Evolutionary conservation across 2,888 invertebrate species (phyloP).

Genomic region (Eupithecia dodoneata): DNA sequence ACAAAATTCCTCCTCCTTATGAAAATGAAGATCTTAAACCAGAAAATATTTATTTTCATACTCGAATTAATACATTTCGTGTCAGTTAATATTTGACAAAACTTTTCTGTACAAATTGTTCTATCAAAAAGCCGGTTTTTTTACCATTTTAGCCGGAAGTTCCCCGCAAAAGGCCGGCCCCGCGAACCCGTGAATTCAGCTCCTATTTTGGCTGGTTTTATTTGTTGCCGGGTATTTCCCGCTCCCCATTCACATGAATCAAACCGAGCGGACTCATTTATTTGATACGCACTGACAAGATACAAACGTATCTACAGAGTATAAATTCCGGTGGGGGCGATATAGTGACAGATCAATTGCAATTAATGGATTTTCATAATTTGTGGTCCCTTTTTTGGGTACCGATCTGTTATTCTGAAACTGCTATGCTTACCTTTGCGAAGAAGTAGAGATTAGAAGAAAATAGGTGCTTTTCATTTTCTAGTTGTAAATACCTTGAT

Average conservation of each 20-base stretch:
- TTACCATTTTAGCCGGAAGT: not conserved
- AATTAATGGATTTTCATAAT: constrained; percentile 35
- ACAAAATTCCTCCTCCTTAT: too few relatives aligned
- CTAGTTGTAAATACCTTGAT: not conserved
- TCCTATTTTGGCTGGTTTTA: constrained; percentile 68
- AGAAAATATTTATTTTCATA: not conserved
- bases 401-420: not conserved
- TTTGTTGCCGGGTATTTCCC: constrained; percentile 75
- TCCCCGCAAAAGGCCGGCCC: constrained; percentile 6
- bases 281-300: constrained; percentile 74
- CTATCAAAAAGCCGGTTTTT: constrained; percentile 5
- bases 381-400: constrained; percentile 11
- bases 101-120: not conserved
- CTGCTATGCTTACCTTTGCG: not conserved
- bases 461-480: not conserved
- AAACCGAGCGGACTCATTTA: constrained; percentile 80
- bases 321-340: constrained; percentile 50
- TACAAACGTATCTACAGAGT: constrained; percentile 58
- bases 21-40: too few relatives aligned
- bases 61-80: not conserved
- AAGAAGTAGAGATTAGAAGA: not conserved
- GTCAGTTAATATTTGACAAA: not conserved
- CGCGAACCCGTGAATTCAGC: constrained; percentile 51
- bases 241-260: constrained; percentile 81
- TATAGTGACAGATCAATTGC: constrained; percentile 34